These are phyloP conservation scores for Xylocopa sonorina DNA, from an alignment of 1,140 invertebrate genomes.

Conservation along the genomic window DNA sequence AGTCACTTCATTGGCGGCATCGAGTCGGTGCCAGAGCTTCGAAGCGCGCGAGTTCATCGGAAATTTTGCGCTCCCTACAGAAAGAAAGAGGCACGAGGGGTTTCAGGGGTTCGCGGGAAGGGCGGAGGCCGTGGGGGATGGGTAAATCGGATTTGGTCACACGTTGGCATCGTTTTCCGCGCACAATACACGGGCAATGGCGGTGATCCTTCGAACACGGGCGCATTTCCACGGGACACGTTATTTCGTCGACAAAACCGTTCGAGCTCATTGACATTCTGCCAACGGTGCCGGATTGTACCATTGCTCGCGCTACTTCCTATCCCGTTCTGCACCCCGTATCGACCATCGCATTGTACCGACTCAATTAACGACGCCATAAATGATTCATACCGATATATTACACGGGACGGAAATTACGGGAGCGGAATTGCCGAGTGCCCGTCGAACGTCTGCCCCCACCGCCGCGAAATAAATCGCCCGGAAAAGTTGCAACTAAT, in stretches of 20 bases:
- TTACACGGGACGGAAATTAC: conserved; percentile 36
- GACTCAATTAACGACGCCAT: conserved; percentile 60
- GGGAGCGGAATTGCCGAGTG: neutral
- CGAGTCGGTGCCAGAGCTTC: neutral
- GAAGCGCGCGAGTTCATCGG: conserved; percentile 41
- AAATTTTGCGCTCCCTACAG: conserved; percentile 13
- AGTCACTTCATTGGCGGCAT: conserved; percentile 1
- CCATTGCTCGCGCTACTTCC: conserved; percentile 29
- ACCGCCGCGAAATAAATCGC: conserved; percentile 28
- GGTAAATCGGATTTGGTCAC: conserved; percentile 39
- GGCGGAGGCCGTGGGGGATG: too few species aligned
- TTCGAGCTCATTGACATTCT: conserved; percentile 57
- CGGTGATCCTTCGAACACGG: conserved; percentile 41
- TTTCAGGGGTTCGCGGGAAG: too few species aligned
- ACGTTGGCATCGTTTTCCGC: conserved; percentile 50
- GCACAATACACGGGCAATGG: conserved; percentile 14
- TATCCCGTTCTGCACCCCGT: neutral
- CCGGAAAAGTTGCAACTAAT: conserved; percentile 24
- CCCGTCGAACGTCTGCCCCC: neutral
- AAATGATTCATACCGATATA: conserved; percentile 56
- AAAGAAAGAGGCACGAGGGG: neutral
- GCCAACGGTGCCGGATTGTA: conserved; percentile 49
- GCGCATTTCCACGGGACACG: conserved; percentile 48
- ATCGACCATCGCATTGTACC: conserved; percentile 49
- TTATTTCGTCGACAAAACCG: conserved; percentile 60